A percentile compares a stretch with the other conserved stretches of the same genome.
phyloP scores from a whole-genome alignment of 2,113 vertebrate genomes.

The Nipponia nippon region DNA sequence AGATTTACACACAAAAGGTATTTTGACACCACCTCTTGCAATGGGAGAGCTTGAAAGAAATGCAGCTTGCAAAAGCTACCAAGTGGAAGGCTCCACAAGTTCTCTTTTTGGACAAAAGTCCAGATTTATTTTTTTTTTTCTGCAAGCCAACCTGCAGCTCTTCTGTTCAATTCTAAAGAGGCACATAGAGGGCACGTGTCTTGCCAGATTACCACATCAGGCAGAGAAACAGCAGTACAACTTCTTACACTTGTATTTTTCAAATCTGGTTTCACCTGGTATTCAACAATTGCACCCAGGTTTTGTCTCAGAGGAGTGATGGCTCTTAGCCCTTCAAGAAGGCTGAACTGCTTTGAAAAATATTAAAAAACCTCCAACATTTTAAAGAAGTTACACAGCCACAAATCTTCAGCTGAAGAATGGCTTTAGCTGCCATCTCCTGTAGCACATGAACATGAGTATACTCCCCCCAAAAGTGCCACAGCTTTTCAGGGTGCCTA shows the following conservation, averaged over 20 bases:
- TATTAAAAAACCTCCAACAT: accelerated
- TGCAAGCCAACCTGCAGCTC: neutral
- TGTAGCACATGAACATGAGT: neutral
- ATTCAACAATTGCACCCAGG: neutral
- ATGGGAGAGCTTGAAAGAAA: neutral
- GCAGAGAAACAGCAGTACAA: neutral
- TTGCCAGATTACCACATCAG: neutral
- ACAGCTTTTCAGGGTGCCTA: neutral
- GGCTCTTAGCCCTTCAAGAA: neutral
- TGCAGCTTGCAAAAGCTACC: neutral
- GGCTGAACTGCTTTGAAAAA: neutral
- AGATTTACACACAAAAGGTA: neutral
- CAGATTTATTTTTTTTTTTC: neutral
- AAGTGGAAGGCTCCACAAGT: neutral
- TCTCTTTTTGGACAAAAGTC: neutral
- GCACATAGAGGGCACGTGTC: accelerated
- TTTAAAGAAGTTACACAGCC: neutral
- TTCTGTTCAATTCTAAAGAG: neutral
- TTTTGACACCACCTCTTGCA: neutral
- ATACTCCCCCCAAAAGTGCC: neutral
- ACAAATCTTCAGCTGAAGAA: neutral
- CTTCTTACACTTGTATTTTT: neutral
- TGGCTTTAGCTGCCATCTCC: neutral
- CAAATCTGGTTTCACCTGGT: neutral
- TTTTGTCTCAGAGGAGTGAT: neutral